Evolutionary conservation across 2,888 invertebrate genomes (phyloP).

Genomic region (Lasioglossum morio): DNA sequence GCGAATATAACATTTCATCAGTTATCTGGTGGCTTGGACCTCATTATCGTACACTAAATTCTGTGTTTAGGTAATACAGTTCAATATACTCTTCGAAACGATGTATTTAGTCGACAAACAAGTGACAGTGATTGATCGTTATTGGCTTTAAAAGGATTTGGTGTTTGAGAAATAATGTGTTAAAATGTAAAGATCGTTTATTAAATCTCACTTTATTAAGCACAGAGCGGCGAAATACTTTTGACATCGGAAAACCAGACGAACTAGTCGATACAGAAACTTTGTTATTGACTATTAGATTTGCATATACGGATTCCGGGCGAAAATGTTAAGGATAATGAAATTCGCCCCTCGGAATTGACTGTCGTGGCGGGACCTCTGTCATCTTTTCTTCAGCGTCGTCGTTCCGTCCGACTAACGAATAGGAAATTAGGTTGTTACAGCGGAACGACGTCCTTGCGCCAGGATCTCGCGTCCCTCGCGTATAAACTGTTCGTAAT

Average conservation of each 20-base stretch:
- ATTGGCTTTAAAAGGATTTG: neutral
- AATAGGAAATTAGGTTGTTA: conserved; percentile 64
- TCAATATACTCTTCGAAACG: neutral
- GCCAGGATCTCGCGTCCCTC: conserved; percentile 27
- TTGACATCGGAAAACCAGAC: neutral
- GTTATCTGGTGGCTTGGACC: neutral
- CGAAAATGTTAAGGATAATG: neutral
- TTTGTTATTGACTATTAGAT: neutral
- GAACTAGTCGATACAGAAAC: neutral
- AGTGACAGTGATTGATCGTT: neutral
- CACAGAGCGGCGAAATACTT: neutral
- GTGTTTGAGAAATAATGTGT: neutral
- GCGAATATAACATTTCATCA: neutral
- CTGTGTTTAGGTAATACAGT: neutral
- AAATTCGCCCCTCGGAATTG: neutral
- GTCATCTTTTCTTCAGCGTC: conserved; percentile 11
- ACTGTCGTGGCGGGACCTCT: neutral
- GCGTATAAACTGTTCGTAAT: conserved; percentile 30
- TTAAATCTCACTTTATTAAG: too few relatives aligned
- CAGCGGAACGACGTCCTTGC: conserved; percentile 50
- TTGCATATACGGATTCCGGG: neutral
- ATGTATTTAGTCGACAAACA: neutral
- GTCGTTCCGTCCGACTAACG: conserved; percentile 37
- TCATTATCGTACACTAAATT: neutral
- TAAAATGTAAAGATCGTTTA: neutral